Conservation (phyloP, 2,797 vertebrate genomes). For the Chromobotia macracanthus region DNA sequence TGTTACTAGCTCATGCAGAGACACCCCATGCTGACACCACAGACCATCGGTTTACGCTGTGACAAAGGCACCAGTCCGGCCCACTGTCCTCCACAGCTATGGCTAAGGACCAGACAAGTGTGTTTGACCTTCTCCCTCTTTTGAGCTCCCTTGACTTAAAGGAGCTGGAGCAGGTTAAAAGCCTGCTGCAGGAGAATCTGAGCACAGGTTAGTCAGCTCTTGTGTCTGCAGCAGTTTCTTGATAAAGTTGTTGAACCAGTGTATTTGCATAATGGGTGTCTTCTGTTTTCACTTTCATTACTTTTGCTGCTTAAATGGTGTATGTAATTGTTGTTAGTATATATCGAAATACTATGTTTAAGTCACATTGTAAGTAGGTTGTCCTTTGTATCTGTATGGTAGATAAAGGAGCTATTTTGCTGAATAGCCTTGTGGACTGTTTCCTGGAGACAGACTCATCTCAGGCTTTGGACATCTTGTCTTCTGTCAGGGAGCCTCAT, state of each 20-base stretch:
- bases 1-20: constrained; percentile 31
- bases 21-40: constrained; percentile 57
- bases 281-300: not conserved
- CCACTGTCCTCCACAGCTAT: constrained; percentile 69
- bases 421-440: constrained; percentile 86
- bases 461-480: constrained; percentile 82
- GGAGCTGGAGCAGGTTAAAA: constrained; percentile 84
- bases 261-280: not conserved
- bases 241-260: not conserved
- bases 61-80: constrained; percentile 37
- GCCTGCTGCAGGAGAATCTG: constrained; percentile 85
- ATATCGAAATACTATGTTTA: not conserved
- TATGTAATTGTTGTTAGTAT: not conserved
- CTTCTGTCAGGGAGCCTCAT: constrained; percentile 85
- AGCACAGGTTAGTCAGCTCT: constrained; percentile 77
- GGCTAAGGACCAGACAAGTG: constrained; percentile 84
- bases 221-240: constrained; percentile 63
- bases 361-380: not conserved
- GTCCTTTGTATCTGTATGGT: constrained; percentile 9
- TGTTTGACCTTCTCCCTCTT: constrained; percentile 86
- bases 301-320: constrained; percentile 57
- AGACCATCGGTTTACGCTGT: constrained; percentile 44
- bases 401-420: constrained; percentile 84
- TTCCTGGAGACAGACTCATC: constrained; percentile 84
- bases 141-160: constrained; percentile 88